Evolutionary conservation across 2,113 vertebrate genomes (phyloP).

Genomic region (Platysternon megacephalum): DNA sequence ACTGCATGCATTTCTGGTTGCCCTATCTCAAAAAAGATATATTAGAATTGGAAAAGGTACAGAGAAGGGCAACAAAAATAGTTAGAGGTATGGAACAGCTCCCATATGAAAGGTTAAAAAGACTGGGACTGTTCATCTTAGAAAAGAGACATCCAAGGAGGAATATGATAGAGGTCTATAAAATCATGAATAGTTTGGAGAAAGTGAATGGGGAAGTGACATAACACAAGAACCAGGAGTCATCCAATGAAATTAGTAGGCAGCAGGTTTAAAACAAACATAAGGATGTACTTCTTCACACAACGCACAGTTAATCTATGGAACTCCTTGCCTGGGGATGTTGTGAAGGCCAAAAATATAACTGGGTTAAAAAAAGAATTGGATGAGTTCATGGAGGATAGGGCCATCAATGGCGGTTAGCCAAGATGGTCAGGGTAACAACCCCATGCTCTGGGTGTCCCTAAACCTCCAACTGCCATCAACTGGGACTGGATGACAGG

Average conservation of each 20-base stretch:
- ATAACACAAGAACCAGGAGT: not conserved
- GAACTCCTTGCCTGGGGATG: not conserved
- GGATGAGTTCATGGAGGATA: not conserved
- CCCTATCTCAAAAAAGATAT: too few relatives aligned
- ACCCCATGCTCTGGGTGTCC: not conserved
- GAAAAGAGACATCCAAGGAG: not conserved
- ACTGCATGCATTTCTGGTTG: too few relatives aligned
- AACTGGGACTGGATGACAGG: not conserved
- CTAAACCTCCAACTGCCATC: not conserved
- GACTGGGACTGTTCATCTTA: too few relatives aligned
- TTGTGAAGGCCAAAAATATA: not conserved
- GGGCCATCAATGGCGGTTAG: not conserved
- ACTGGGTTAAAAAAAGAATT: not conserved
- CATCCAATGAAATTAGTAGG: not conserved
- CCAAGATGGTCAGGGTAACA: not conserved
- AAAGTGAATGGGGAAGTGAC: not conserved
- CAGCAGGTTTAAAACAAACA: not conserved
- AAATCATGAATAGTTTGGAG: not conserved
- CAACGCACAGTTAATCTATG: not conserved
- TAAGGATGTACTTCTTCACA: not conserved
- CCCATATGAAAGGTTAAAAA: too few relatives aligned
- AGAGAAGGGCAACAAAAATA: too few relatives aligned
- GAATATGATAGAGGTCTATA: not conserved
- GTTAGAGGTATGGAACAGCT: too few relatives aligned
- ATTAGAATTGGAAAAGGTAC: too few relatives aligned